phyloP scores from a whole-genome alignment of 2,113 vertebrate species.

The Bos indicus region DNA sequence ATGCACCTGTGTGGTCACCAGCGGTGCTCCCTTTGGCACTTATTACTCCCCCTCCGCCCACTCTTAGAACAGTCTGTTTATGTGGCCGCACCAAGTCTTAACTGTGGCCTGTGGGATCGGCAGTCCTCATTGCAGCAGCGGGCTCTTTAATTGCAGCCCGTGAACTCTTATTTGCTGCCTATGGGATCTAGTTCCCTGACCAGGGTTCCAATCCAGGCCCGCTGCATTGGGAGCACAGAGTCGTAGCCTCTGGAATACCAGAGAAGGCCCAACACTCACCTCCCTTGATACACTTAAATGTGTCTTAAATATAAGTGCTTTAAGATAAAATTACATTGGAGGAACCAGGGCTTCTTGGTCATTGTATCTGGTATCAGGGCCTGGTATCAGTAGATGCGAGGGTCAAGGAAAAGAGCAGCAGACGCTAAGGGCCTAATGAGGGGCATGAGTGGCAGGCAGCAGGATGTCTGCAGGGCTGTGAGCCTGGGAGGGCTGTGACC shows the following conservation, averaged over 20 bases:
- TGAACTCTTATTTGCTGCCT: not conserved
- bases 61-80: not conserved
- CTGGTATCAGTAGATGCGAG: not conserved
- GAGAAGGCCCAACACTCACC: not conserved
- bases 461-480: not conserved
- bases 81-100: not conserved
- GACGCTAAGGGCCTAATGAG: not conserved
- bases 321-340: not conserved
- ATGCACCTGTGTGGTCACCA: not conserved
- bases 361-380: not conserved
- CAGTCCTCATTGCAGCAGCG: not conserved
- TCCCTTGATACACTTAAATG: not conserved
- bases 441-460: not conserved
- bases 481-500: not conserved
- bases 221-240: not conserved
- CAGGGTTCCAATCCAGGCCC: not conserved
- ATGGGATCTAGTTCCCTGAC: not conserved
- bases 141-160: not conserved
- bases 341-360: not conserved
- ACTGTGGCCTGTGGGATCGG: not conserved
- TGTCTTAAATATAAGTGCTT: not conserved
- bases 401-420: not conserved
- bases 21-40: not conserved
- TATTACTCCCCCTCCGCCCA: not conserved
- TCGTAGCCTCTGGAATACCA: not conserved